Percentiles rank a stretch among this genome's conserved stretches.
phyloP scores from a whole-genome alignment of 2,888 invertebrate species.

The Hydroisotoma schaefferi region DNA sequence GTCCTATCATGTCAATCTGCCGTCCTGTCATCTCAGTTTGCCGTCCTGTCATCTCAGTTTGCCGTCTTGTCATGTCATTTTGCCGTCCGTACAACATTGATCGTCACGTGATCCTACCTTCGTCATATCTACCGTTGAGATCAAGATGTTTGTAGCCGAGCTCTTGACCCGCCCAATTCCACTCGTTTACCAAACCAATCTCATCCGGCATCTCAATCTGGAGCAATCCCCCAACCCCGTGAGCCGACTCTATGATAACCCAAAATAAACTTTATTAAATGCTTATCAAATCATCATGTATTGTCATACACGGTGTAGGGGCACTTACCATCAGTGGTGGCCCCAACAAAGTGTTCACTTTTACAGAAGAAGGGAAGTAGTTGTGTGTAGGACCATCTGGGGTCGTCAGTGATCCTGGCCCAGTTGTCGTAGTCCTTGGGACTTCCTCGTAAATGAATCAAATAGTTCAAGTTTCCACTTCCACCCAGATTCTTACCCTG shows the following conservation, averaged over 20 bases:
- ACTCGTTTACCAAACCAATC: constrained; percentile 29
- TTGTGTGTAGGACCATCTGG: constrained; percentile 24
- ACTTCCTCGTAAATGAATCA: constrained; percentile 28
- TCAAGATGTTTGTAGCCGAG: constrained; percentile 28
- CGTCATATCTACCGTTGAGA: constrained; percentile 31
- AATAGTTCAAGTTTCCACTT: constrained; percentile 27
- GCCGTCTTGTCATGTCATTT: background rate
- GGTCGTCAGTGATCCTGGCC: constrained; percentile 27
- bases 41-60: background rate
- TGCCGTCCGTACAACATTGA: too few species aligned
- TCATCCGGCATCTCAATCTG: constrained; percentile 29
- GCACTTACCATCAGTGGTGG: constrained; percentile 21
- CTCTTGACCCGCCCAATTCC: constrained; percentile 28
- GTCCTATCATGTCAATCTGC: background rate
- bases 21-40: background rate
- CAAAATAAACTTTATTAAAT: background rate
- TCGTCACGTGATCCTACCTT: too few species aligned
- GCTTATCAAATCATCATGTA: background rate
- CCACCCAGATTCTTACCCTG: constrained; percentile 39
- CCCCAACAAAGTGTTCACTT: constrained; percentile 28
- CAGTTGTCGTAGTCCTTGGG: constrained; percentile 34
- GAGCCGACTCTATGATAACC: constrained; percentile 17
- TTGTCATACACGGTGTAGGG: background rate
- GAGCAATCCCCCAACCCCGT: constrained; percentile 29
- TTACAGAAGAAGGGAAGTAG: constrained; percentile 26